A percentile compares a stretch with the other conserved stretches of the same genome.
Evolutionary conservation across 2,113 vertebrate genomes (phyloP).

Genomic region (Apteryx mantelli): DNA sequence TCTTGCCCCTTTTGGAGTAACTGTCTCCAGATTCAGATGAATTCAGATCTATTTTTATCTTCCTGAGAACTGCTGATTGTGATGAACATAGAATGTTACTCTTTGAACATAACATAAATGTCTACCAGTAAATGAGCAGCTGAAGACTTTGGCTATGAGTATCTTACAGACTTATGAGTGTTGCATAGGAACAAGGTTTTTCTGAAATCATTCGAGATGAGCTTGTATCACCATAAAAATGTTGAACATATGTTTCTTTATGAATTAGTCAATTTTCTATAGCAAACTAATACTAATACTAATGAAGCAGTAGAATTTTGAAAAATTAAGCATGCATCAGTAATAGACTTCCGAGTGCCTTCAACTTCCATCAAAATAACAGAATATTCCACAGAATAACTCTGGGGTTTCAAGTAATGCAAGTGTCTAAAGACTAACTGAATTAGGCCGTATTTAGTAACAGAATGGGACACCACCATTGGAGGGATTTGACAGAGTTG

Average conservation of each 20-base stretch:
- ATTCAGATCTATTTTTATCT: background rate
- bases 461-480: background rate
- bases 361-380: background rate
- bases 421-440: background rate
- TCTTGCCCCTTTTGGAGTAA: background rate
- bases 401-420: background rate
- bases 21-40: background rate
- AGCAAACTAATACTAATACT: background rate
- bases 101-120: background rate
- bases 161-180: background rate
- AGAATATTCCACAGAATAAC: background rate
- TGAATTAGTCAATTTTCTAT: background rate
- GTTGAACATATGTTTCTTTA: background rate
- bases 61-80: background rate
- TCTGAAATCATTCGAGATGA: background rate
- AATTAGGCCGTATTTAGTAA: background rate
- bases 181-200: background rate
- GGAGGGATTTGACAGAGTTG: background rate
- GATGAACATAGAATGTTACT: background rate
- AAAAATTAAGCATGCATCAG: background rate
- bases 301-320: background rate
- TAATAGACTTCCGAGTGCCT: background rate
- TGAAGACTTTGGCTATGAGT: background rate
- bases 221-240: background rate
- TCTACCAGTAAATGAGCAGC: background rate